Conservation (phyloP, 2,113 vertebrate genomes). For the human (Homo sapiens) region DNA sequence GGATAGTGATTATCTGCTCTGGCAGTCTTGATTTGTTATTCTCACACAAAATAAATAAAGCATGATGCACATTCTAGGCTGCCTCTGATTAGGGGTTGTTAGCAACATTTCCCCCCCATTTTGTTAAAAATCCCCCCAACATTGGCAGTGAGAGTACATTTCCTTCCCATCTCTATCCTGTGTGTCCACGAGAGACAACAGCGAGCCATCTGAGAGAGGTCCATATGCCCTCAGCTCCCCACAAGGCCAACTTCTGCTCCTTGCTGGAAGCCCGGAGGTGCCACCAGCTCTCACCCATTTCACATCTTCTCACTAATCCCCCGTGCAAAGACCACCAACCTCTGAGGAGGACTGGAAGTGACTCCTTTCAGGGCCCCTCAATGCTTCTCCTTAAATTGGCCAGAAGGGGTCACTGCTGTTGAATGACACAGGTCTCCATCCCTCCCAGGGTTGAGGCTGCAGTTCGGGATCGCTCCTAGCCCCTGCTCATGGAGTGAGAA, state of each 20-base stretch:
- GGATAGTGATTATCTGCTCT: neutral
- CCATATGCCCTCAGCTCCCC: slow-evolving; percentile 75
- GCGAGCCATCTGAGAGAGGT: slow-evolving; percentile 48
- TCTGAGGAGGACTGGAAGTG: slow-evolving; percentile 90
- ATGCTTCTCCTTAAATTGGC: slow-evolving; percentile 91
- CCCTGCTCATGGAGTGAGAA: slow-evolving; percentile 90
- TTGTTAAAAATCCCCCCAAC: slow-evolving; percentile 50
- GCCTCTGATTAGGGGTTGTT: neutral
- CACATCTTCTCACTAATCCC: slow-evolving; percentile 84
- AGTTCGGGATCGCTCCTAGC: slow-evolving; percentile 88
- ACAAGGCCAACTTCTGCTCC: slow-evolving; percentile 72
- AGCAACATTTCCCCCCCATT: neutral
- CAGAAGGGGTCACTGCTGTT: slow-evolving; percentile 89
- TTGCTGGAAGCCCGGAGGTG: slow-evolving; percentile 77
- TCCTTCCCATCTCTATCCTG: slow-evolving; percentile 64
- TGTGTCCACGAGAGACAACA: slow-evolving; percentile 50
- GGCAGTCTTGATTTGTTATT: neutral
- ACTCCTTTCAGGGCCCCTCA: slow-evolving; percentile 90
- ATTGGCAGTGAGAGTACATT: slow-evolving; percentile 61
- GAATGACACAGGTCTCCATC: slow-evolving; percentile 90
- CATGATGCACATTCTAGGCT: neutral
- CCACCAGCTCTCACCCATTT: slow-evolving; percentile 80
- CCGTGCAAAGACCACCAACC: slow-evolving; percentile 89
- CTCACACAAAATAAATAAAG: neutral
- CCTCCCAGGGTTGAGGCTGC: slow-evolving; percentile 90